Evolutionary conservation across 1,140 invertebrate genomes (phyloP), one percentile per base, ranked within the genome.

Genomic region (Triops cancriformis): DNA sequence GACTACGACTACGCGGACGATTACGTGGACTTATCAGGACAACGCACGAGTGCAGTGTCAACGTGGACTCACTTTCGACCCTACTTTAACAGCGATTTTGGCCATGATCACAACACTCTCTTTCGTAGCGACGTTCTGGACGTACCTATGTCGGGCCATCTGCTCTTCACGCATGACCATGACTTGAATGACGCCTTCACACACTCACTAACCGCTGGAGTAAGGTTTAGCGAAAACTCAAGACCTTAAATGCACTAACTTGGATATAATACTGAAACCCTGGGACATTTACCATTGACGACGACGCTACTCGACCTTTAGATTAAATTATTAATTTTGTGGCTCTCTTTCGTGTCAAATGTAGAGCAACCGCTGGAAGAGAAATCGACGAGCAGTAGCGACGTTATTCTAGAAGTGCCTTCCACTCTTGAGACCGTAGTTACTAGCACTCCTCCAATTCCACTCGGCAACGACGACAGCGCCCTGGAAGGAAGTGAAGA

Each of bases 91-190:
- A 23, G 14, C 51, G 51, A 64, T 64, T 64, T 64, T 23, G 51
- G 51, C 18, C 51, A 64, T 43, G 45, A 76, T 31, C 45, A 41
- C 37, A 41, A 76, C 23, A 26, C 74, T 23, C 27, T 76, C 9
- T 45, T 76, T 7, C 37, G 43, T 72, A 78, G 74, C 43, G 77
- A 78, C 77, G 77, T 78, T n/a, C 73, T 78, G 77, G 64, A 78
- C 18, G 73, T 78, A 43, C 72, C 77, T n/a, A 74, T 78, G 37
- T 73, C 77, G 73, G 77, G 72, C 41, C 77, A 78, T 42, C 42
- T 78, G 77, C 73, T 78, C 26, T 27, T 78, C 42, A 64, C 26
- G 1, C 28, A 43, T 0, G 64, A 76, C 18, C 42, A 51, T 41
- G 74, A 51, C 37, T 37, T 51, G 27, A 28, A 74, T 27, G 31